Evolutionary conservation across 2,888 invertebrate genomes (phyloP).

Genomic region (Synergus itoensis): DNA sequence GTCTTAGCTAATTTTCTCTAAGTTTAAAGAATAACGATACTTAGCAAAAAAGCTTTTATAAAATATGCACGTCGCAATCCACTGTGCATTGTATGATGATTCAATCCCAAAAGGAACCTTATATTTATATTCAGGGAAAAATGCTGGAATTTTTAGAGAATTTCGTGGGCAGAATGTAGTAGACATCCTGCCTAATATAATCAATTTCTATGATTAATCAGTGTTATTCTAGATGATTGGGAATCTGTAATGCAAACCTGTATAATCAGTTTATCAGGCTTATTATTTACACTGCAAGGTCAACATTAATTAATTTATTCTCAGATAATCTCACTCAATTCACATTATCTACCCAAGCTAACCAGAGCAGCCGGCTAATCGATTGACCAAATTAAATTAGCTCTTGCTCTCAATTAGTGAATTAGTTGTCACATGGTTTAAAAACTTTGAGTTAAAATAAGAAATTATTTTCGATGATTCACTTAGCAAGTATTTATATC

Average conservation of each 20-base stretch:
- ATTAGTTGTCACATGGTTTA: neutral
- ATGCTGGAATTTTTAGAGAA: too few relatives aligned
- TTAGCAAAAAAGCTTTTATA: too few relatives aligned
- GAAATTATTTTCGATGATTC: neutral
- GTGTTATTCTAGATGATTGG: neutral
- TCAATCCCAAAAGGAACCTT: too few relatives aligned
- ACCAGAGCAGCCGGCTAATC: constrained; percentile 13
- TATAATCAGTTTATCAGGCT: neutral
- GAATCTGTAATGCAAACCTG: neutral
- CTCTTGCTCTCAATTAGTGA: neutral
- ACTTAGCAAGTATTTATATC: neutral
- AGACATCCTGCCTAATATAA: too few relatives aligned
- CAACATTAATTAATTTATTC: constrained; percentile 22
- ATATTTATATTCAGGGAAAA: too few relatives aligned
- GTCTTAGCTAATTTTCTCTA: neutral
- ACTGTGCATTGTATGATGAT: too few relatives aligned
- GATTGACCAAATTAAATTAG: constrained; percentile 33
- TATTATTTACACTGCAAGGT: constrained; percentile 7
- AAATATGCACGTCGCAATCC: too few relatives aligned
- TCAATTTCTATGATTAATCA: neutral
- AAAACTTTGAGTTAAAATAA: neutral
- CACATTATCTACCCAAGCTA: constrained; percentile 20
- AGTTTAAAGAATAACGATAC: neutral
- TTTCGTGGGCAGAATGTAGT: too few relatives aligned
- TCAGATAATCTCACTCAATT: neutral